Evolutionary conservation across 2,113 vertebrate species (phyloP), one percentile per base, ranked within the genome.

Genomic region (Ailuropoda melanoleuca): DNA sequence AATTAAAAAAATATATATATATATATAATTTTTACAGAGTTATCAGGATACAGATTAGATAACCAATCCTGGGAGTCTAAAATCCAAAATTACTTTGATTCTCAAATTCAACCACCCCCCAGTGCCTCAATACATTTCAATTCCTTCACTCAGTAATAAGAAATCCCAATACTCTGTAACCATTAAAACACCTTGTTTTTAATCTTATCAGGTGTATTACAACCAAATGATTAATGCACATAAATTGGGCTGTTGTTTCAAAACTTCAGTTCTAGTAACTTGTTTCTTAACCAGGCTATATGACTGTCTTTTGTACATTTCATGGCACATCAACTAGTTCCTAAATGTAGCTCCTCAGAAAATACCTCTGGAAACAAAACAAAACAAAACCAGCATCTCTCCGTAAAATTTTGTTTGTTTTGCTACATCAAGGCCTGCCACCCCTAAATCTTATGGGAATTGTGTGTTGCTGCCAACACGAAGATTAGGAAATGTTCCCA

Each of bases 401-500:
- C 75, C 17, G 10, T 68, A 78, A 82, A 84, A 37, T 68, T 37
- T 66, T 78, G 10, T 50, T 92, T 97, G 92, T 95, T 95, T 48
- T 84, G 93, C 90, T 93, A 85, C 53, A 86, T 75, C 84, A 96
- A 95, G 98, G 98, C 97, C 97, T 98, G 97, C 94, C 86, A 94
- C 97, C 89, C 64, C 66, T 83, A 92, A 91, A 96, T 89, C 58
- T 96, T 64, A 46, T 34, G 94, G 97, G 98, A 97, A 98, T 53
- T 62, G 7, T 26, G 60, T 85, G 78, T 93, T 72, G 93, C 95
- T 95, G 96, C 97, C 98, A 98, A 84, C 17, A 74, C 55, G 88
- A 90, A 97, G 97, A 98, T 97, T 97, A 97, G 95, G 93, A 98
- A 98, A 97, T 88, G 95, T 72, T 97, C 56, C 80, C 97, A 68